A percentile compares a stretch with the other conserved stretches of the same genome.
phyloP scores from a whole-genome alignment of 2,888 invertebrate species.

The Leptogaster cylindrica region DNA sequence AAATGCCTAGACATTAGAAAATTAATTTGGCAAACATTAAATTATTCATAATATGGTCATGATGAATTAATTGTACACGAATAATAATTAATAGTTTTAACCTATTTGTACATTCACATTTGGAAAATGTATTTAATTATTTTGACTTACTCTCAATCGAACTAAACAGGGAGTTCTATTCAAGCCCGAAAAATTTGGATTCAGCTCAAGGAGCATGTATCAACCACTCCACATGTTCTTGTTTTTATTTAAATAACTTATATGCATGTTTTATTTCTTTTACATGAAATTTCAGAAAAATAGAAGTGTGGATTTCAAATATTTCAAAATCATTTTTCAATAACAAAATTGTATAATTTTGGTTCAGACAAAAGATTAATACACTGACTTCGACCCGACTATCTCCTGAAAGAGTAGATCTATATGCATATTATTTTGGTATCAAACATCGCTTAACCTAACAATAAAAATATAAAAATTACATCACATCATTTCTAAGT shows the following conservation, averaged over 20 bases:
- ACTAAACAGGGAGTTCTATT: no score
- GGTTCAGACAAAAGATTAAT: no score
- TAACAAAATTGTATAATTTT: conserved; percentile 1
- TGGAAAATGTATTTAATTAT: conserved; percentile 44
- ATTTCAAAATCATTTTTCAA: neutral
- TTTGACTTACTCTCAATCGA: neutral
- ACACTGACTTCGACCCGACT: no score
- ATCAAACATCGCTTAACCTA: conserved; percentile 45
- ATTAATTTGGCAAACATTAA: conserved; percentile 27
- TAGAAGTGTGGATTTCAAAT: neutral
- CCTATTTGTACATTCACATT: conserved; percentile 48
- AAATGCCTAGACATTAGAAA: neutral
- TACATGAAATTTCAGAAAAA: neutral
- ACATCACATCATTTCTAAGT: conserved; percentile 47
- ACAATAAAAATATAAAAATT: conserved; percentile 48
- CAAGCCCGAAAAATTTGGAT: no score
- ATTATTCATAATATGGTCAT: conserved; percentile 7
- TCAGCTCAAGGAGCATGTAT: no score
- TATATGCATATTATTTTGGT: conserved; percentile 47
- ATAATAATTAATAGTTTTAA: conserved; percentile 39
- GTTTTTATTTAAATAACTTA: no score
- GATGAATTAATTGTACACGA: conserved; percentile 29
- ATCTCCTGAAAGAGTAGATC: conserved; percentile 24
- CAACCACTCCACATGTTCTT: no score
- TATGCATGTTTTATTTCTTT: conserved; percentile 7